A percentile compares a stretch with the other conserved stretches of the same genome.
phyloP scores from a whole-genome alignment of 30 jellyfish, hydroid and myxozoan species.

The Aurelia aurita region DNA sequence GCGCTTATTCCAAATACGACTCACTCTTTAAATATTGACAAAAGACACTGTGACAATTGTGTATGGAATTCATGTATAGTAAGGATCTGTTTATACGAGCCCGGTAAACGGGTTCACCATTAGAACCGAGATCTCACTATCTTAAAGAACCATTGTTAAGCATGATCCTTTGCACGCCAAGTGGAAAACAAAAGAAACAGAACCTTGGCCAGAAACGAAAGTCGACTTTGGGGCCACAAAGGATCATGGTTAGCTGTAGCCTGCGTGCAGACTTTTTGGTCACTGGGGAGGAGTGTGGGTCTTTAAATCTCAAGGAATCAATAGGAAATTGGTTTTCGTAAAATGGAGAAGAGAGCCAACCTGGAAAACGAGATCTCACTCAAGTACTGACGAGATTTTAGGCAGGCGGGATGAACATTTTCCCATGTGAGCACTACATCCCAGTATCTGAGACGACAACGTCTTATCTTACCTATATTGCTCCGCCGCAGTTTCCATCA shows the following conservation, averaged over 20 bases:
- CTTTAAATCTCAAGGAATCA: background rate
- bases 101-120: background rate
- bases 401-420: background rate
- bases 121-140: background rate
- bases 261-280: too few species aligned
- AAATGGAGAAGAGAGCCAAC: background rate
- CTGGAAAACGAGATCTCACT: background rate
- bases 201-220: too few species aligned
- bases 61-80: too few species aligned
- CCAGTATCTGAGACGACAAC: too few species aligned
- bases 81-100: background rate
- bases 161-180: too few species aligned
- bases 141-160: background rate
- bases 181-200: too few species aligned
- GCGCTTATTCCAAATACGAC: too few species aligned
- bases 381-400: background rate
- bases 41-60: background rate
- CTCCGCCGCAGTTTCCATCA: slow-evolving; percentile 50
- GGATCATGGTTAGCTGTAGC: too few species aligned
- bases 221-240: too few species aligned
- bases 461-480: slow-evolving; percentile 40
- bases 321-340: background rate
- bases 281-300: too few species aligned
- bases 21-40: too few species aligned
- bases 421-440: background rate